Percentiles rank a stretch among this genome's conserved stretches.
phyloP scores from a whole-genome alignment of 2,888 invertebrate genomes.

The Apamea epomidion region DNA sequence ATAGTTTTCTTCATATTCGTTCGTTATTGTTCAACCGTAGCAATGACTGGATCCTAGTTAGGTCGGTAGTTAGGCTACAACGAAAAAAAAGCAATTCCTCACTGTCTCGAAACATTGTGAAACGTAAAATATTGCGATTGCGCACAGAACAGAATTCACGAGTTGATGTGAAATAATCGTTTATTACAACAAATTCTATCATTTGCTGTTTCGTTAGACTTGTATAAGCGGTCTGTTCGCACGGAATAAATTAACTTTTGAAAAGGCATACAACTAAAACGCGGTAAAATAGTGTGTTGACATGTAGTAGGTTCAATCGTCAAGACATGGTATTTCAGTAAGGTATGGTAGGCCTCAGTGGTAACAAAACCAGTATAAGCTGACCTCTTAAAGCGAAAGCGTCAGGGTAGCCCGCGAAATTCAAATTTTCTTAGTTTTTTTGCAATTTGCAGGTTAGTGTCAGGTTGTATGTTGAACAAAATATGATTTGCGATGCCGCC shows the following conservation, averaged over 20 bases:
- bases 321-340: neutral
- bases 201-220: conserved; percentile 29
- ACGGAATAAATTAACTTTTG: conserved; percentile 25
- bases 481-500: neutral
- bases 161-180: conserved; percentile 53
- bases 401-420: neutral
- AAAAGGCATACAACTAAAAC: conserved; percentile 9
- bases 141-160: conserved; percentile 40
- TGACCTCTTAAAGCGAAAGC: neutral
- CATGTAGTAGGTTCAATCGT: neutral
- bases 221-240: conserved; percentile 2
- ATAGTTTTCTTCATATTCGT: neutral
- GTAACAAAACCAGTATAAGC: neutral
- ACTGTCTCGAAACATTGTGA: conserved; percentile 43
- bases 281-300: neutral
- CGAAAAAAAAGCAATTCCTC: conserved; percentile 46
- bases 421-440: neutral
- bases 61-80: conserved; percentile 6
- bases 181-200: conserved; percentile 44
- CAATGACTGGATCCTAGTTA: neutral
- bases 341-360: too few species aligned
- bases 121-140: conserved; percentile 49
- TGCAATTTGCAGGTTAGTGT: neutral
- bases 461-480: neutral
- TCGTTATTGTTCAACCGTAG: conserved; percentile 21